Evolutionary conservation across 2,113 vertebrate species (phyloP), one percentile per base, ranked within the genome.

Genomic region (Origma solitaria): DNA sequence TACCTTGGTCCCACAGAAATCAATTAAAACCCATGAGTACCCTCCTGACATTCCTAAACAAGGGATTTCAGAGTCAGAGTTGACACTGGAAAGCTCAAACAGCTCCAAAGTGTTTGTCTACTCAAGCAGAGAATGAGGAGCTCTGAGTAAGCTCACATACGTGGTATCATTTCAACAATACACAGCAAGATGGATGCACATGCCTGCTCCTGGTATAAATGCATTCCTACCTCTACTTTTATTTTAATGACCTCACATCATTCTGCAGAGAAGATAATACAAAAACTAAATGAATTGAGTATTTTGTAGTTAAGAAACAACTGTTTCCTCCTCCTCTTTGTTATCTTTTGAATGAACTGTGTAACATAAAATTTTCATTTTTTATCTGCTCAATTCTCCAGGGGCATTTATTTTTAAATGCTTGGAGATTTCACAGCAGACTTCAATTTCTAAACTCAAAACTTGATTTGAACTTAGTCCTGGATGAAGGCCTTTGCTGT

Each of bases 391-490:
- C 91, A 54, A 83, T 83, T 82, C 85, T 93, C 68, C 21, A 31
- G 45, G 12, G 35, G 12, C 9, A 60, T 95, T 95, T 92, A 49
- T 94, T 94, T 93, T 93, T 51, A 81, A 94, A 82, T 44, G 58
- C 42, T 69, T 82, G 24, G 37, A 20, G 66, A 96, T 60, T 69
- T 94, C 78, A 93, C 16, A 92, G 51, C 56, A 60, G 57, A 82
- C 84, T 95, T 94, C 61, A 88, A 69, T 86, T 95, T 88, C 45
- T 93, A 94, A 95, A 86, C 33, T 53, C 5, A 5, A 10, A 94
- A 57, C 54, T 95, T 65, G 40, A 78, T 56, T 85, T 93, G 42
- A 95, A 82, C 83, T 82, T 82, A 65, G 51, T 86, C 31, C 27
- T 71, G 47, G 88, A 78, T 95, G 53, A 96, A 92, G 89, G 77